Percentiles rank a stretch among this genome's conserved stretches.
phyloP scores from a whole-genome alignment of 2,113 vertebrate genomes.

The Chaenocephalus aceratus region DNA sequence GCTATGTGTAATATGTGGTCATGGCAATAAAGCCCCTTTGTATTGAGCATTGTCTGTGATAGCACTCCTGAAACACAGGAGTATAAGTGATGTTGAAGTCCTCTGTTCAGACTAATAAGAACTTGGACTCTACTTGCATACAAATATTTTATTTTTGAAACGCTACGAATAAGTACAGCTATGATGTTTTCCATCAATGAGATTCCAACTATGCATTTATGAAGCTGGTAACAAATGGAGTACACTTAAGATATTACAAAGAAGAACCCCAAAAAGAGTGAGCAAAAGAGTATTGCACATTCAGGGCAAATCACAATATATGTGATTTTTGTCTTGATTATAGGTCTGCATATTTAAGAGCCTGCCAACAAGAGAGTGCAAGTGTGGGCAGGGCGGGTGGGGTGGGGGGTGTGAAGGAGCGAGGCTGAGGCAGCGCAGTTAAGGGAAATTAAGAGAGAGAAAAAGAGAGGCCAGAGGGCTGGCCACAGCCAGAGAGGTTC shows the following conservation, averaged over 20 bases:
- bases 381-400: constrained; percentile 26
- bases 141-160: neutral
- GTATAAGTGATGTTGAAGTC: neutral
- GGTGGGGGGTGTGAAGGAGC: neutral
- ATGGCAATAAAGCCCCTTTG: too few species aligned
- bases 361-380: constrained; percentile 17
- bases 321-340: constrained; percentile 39
- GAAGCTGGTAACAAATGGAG: neutral
- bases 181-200: constrained; percentile 8
- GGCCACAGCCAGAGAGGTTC: constrained; percentile 47
- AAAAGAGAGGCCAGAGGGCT: constrained; percentile 32
- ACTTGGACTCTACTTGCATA: neutral
- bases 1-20: too few species aligned
- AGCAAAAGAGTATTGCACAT: too few species aligned
- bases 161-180: neutral
- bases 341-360: constrained; percentile 41
- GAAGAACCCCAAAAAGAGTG: neutral
- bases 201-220: neutral
- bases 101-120: neutral
- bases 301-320: too few species aligned
- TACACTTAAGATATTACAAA: neutral
- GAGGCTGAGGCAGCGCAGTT: constrained; percentile 2
- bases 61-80: constrained; percentile 3
- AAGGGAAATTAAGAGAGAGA: constrained; percentile 46
- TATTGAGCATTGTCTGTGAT: neutral